Conservation (phyloP, 2,113 vertebrate species). For the Neotoma lepida region DNA sequence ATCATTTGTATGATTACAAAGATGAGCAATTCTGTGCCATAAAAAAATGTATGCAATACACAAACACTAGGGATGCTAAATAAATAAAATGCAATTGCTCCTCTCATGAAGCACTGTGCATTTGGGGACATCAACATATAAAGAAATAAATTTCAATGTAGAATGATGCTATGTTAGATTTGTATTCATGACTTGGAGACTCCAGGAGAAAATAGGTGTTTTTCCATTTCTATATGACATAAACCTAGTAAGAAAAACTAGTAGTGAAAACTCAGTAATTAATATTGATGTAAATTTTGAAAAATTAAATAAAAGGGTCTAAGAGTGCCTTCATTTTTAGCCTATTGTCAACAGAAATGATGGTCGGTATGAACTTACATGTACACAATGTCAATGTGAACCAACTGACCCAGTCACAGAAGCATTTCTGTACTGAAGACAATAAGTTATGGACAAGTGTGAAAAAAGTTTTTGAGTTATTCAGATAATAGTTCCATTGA, state of each 20-base stretch:
- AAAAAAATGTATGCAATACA: slow-evolving; percentile 11
- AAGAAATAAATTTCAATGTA: slow-evolving; percentile 8
- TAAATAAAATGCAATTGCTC: not conserved
- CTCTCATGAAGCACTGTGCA: not conserved
- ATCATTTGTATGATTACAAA: not conserved
- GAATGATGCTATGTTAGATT: not conserved
- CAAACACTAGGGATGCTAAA: not conserved
- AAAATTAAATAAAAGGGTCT: not conserved
- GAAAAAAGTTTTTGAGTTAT: not conserved
- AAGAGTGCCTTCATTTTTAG: not conserved
- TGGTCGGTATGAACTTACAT: not conserved
- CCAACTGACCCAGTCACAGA: not conserved
- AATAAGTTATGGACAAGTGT: not conserved
- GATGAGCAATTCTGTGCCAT: not conserved
- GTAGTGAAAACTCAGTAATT: slow-evolving; percentile 21
- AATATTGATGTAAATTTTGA: not conserved
- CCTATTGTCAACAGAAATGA: not conserved
- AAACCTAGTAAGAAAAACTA: slow-evolving; percentile 38
- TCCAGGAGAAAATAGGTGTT: not conserved
- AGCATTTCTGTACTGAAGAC: not conserved
- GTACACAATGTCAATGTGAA: not conserved
- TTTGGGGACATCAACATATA: not conserved
- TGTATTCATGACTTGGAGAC: not conserved
- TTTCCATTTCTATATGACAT: not conserved
- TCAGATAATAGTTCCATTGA: not conserved